Evolutionary conservation across 2,888 invertebrate species (phyloP), one percentile per base, ranked within the genome.

Genomic region (Loripinus fragilis): DNA sequence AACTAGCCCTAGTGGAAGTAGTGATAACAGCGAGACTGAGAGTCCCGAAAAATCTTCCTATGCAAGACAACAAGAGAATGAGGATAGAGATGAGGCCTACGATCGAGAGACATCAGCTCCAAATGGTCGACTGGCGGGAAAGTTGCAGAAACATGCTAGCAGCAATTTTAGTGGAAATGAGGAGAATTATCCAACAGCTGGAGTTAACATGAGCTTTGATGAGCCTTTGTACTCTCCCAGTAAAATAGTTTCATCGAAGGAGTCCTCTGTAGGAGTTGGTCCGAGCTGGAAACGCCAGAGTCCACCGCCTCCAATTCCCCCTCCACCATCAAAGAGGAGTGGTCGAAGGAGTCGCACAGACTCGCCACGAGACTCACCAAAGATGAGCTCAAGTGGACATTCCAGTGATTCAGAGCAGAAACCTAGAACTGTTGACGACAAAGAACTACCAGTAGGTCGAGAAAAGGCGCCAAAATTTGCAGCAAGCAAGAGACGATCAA

Each of bases 131-230:
- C 33, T 38, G 7, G 30, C 65, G 33, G 23, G n/a, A n/a, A 78
- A 64, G n/a, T 65, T 52, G n/a, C 45, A 50, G 73, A 70, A 74
- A 66, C 50, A 78, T 20, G 78, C 78, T 5, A 81, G 81, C 35
- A 71, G 70, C 38, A 75, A 72, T n/a, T 74, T 75, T 60, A 74
- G 80, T 35, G 78, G 74, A 20, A 79, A 78, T 60, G 88, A 87
- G 35, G 85, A 87, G 17, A 74, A 48, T 17, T 74, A 75, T 55
- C 72, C 75, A 0, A 25, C 66, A 15, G 71, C 76, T 12, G 86
- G 86, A 17, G 86, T 88, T 50, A 90, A 90, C 65, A 88, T 91
- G 69, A 90, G 90, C 71, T 90, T 91, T 83, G 91, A 91, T 74
- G 90, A 91, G 66, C 90, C 90, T 1, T 50, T 90, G 12, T 89